A percentile compares a stretch with the other conserved stretches of the same genome.
Conservation (phyloP, 2,797 vertebrate genomes). For the Micromesistius poutassou region DNA sequence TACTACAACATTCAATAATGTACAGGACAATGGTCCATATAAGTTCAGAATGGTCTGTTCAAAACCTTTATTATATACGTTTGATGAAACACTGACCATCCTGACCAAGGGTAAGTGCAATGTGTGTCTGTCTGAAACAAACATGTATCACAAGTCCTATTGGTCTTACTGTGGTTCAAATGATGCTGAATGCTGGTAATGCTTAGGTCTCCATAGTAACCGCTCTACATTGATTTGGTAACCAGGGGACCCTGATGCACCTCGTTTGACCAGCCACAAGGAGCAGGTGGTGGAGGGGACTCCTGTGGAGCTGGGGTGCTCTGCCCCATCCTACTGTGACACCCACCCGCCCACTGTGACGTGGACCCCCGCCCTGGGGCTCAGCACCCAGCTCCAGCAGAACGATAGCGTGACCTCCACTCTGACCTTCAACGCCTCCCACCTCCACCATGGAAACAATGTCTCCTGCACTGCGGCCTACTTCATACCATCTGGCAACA, state of each 20-base stretch:
- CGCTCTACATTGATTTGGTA: too few relatives aligned
- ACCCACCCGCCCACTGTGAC: slow-evolving; percentile 27
- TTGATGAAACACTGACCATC: accelerated
- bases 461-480: slow-evolving; percentile 52
- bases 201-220: neutral
- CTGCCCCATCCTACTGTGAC: slow-evolving; percentile 7
- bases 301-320: slow-evolving; percentile 15
- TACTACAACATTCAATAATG: slow-evolving; percentile 30
- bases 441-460: slow-evolving; percentile 21
- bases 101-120: neutral
- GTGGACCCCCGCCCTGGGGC: slow-evolving; percentile 38
- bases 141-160: too few relatives aligned
- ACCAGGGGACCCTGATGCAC: too few relatives aligned
- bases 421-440: slow-evolving; percentile 47
- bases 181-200: neutral
- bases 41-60: neutral
- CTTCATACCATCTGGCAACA: slow-evolving; percentile 21
- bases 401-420: slow-evolving; percentile 32
- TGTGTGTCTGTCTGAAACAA: neutral
- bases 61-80: accelerated
- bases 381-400: slow-evolving; percentile 11
- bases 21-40: accelerated
- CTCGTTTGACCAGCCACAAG: too few relatives aligned
- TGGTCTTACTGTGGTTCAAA: too few relatives aligned
- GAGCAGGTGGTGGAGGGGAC: too few relatives aligned